These are phyloP conservation scores for Poeciliopsis turrubarensis DNA, from an alignment of 2,113 vertebrate genomes.

Conservation along the genomic window DNA sequence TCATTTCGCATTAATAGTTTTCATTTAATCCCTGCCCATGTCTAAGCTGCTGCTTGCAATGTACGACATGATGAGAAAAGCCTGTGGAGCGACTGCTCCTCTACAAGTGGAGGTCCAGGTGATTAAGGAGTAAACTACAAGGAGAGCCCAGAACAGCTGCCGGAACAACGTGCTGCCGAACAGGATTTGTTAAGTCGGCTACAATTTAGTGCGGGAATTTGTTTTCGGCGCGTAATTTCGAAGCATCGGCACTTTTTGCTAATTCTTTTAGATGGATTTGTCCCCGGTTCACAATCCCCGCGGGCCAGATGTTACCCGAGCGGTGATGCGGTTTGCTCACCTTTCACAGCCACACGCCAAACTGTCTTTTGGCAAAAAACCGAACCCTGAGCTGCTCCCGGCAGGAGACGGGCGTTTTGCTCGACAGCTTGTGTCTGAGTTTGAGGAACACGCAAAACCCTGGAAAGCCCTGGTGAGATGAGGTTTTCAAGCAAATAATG, in stretches of 20 bases:
- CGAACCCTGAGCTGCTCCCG: neutral
- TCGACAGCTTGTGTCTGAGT: neutral
- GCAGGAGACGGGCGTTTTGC: neutral
- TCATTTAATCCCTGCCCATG: slow-evolving; percentile 63
- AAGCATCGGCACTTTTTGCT: neutral
- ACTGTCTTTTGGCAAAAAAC: neutral
- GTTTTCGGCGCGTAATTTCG: neutral
- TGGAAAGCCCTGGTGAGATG: neutral
- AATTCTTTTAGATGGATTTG: neutral
- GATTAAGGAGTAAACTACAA: slow-evolving; percentile 63
- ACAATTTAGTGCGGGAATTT: too few relatives aligned
- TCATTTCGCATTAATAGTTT: slow-evolving; percentile 67
- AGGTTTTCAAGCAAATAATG: neutral
- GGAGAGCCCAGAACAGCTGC: slow-evolving; percentile 56
- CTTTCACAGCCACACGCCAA: neutral
- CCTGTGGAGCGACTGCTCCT: slow-evolving; percentile 51
- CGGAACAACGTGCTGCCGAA: slow-evolving; percentile 2
- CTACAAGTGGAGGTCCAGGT: slow-evolving; percentile 55
- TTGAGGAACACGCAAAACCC: neutral
- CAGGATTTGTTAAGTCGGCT: neutral
- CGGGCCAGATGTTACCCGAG: neutral
- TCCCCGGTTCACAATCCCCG: neutral
- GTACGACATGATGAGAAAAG: slow-evolving; percentile 30
- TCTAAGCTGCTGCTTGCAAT: slow-evolving; percentile 52
- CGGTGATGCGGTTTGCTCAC: neutral